Evolutionary conservation across 2,113 vertebrate genomes (phyloP).

Genomic region (Protobothrops mucrosquamatus): DNA sequence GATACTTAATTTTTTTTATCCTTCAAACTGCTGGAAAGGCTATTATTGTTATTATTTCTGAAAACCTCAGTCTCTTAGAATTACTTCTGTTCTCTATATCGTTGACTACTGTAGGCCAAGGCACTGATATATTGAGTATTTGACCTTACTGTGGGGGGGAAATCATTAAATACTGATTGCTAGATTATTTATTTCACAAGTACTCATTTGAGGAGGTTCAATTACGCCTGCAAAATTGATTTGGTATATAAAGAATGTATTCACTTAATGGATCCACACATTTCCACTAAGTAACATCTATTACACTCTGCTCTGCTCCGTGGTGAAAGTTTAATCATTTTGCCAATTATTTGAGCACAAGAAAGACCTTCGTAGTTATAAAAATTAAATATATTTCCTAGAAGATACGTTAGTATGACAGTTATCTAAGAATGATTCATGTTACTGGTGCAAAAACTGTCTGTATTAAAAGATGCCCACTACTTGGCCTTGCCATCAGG

Average conservation of each 20-base stretch:
- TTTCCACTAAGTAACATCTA: constrained; percentile 39
- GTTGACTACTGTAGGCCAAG: constrained; percentile 11
- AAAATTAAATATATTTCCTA: neutral
- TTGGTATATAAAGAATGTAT: constrained; percentile 34
- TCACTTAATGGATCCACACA: constrained; percentile 27
- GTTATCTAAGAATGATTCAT: constrained; percentile 6
- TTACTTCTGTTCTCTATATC: constrained; percentile 11
- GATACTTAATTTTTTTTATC: constrained; percentile 27
- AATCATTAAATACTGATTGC: constrained; percentile 27
- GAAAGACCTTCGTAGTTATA: constrained; percentile 31
- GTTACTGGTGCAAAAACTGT: constrained; percentile 8
- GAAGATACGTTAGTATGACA: neutral
- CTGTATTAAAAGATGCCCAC: neutral
- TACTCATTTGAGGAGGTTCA: constrained; percentile 44
- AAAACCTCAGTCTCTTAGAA: constrained; percentile 17
- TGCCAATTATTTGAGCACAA: constrained; percentile 40
- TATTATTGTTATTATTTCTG: constrained; percentile 3
- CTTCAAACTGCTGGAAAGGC: constrained; percentile 20
- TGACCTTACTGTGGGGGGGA: neutral
- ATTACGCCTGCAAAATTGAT: constrained; percentile 48
- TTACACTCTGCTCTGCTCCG: constrained; percentile 38
- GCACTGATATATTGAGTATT: constrained; percentile 9
- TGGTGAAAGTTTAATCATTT: constrained; percentile 20
- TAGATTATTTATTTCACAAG: constrained; percentile 38
- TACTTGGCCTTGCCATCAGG: neutral